Evolutionary conservation across 2,797 vertebrate species (phyloP).

Genomic region (Sebastes vulpes): DNA sequence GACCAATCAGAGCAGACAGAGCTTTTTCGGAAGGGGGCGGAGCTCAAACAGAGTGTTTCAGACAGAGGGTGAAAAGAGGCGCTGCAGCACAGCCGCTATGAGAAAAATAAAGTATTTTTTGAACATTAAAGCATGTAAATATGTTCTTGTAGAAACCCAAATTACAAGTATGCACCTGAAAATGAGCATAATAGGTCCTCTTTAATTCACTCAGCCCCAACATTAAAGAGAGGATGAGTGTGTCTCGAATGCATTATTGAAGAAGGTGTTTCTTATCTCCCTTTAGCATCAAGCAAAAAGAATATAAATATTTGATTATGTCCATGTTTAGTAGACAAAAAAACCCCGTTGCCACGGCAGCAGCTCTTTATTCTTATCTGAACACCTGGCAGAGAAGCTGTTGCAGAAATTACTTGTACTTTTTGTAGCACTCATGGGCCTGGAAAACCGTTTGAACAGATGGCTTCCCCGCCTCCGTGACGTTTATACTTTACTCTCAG

Average conservation of each 20-base stretch:
- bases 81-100: too few species aligned
- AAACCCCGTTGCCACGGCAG: neutral
- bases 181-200: too few species aligned
- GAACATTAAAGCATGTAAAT: too few species aligned
- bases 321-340: neutral
- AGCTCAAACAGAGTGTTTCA: too few species aligned
- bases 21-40: too few species aligned
- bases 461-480: slow-evolving; percentile 52
- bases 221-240: neutral
- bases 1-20: too few species aligned
- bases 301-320: neutral
- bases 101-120: too few species aligned
- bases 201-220: neutral
- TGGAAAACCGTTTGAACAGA: slow-evolving; percentile 67
- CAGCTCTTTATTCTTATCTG: slow-evolving; percentile 30
- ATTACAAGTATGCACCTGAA: too few species aligned
- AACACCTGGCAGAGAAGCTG: slow-evolving; percentile 56
- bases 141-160: too few species aligned
- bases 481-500: slow-evolving; percentile 13
- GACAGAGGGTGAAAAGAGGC: too few species aligned
- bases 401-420: slow-evolving; percentile 11
- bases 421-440: slow-evolving; percentile 27
- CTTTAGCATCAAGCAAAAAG: neutral
- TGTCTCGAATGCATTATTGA: slow-evolving; percentile 3
- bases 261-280: neutral